Evolutionary conservation across 2,113 vertebrate species (phyloP).

Genomic region (Dryoscopus gambensis): DNA sequence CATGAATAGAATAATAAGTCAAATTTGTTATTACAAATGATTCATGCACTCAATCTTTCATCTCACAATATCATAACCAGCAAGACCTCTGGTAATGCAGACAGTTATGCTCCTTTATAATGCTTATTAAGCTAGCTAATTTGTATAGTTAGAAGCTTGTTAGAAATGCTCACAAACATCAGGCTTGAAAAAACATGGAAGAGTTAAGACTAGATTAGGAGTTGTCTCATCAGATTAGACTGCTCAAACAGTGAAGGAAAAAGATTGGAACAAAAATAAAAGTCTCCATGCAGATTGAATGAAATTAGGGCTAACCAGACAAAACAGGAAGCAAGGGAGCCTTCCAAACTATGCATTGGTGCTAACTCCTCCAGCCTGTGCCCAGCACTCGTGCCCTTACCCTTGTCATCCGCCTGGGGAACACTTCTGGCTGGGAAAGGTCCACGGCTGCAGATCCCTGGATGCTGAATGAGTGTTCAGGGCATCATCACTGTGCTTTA

Average conservation of each 20-base stretch:
- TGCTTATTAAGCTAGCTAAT: neutral
- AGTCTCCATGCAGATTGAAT: neutral
- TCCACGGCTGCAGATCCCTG: neutral
- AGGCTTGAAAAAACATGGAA: neutral
- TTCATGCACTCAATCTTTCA: neutral
- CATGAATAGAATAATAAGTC: neutral
- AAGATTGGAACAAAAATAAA: neutral
- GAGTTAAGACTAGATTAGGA: neutral
- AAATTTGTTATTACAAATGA: neutral
- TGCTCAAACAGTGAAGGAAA: neutral
- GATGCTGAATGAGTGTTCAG: neutral
- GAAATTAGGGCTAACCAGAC: neutral
- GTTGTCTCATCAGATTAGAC: neutral
- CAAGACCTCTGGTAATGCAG: neutral
- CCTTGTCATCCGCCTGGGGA: neutral
- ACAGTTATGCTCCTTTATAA: neutral
- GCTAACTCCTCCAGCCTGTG: neutral
- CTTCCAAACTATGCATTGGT: neutral
- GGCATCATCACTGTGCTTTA: neutral
- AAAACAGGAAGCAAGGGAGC: neutral
- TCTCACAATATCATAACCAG: neutral
- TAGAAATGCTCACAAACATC: neutral
- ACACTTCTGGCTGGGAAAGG: neutral
- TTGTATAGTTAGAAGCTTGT: neutral
- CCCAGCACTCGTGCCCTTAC: neutral